Evolutionary conservation across 2,113 vertebrate genomes (phyloP).

Genomic region (Hydrolagus affinis): DNA sequence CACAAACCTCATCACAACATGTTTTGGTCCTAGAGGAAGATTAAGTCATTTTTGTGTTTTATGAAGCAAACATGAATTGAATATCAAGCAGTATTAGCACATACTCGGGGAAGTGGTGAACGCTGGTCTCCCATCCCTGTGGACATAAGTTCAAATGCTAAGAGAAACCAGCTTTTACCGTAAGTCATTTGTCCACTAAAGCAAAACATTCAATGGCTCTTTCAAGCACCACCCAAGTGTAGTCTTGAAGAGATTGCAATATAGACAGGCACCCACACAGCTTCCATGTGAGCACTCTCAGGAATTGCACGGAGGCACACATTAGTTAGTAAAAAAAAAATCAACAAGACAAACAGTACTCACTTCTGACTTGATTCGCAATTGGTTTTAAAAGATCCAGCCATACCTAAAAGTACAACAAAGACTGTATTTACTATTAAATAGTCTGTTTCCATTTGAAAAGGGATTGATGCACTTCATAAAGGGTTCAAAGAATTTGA

Average conservation of each 20-base stretch:
- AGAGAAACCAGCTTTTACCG: not conserved
- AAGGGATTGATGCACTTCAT: not conserved
- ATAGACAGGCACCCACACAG: not conserved
- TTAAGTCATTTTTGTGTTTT: not conserved
- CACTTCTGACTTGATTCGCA: slow-evolving; percentile 89
- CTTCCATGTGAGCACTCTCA: too few relatives aligned
- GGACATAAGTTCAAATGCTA: not conserved
- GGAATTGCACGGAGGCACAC: not conserved
- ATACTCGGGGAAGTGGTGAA: not conserved
- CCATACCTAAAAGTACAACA: slow-evolving; percentile 70
- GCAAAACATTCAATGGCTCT: not conserved
- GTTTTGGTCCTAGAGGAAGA: slow-evolving; percentile 71
- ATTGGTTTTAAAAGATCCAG: slow-evolving; percentile 92
- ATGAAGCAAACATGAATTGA: not conserved
- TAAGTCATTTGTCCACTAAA: not conserved
- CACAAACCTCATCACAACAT: slow-evolving; percentile 79
- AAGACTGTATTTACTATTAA: not conserved
- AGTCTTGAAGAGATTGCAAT: not conserved
- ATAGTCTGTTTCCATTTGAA: not conserved
- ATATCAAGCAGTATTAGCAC: not conserved
- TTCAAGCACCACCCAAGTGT: not conserved
- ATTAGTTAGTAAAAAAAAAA: not conserved
- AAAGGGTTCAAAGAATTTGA: not conserved
- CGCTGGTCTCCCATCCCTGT: too few relatives aligned
- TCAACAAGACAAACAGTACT: slow-evolving; percentile 47